These are phyloP conservation scores for Noctilio leporinus DNA, from an alignment of 2,113 vertebrate genomes.

Conservation along the genomic window DNA sequence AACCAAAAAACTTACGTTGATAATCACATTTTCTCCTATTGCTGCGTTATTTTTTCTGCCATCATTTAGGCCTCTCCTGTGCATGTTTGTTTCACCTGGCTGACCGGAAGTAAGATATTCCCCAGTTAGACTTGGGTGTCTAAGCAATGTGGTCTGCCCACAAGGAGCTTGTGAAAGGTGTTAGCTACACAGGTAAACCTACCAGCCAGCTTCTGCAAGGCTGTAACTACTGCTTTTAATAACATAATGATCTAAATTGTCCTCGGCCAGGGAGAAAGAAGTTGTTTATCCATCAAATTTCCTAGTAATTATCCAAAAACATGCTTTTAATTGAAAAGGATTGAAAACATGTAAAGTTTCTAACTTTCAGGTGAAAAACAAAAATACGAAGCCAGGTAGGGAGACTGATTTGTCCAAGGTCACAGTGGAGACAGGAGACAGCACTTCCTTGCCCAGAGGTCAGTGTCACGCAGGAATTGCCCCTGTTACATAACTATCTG, in stretches of 20 bases:
- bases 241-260: fast-evolving
- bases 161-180: fast-evolving
- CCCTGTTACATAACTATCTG: too few relatives aligned
- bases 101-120: not conserved
- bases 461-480: not conserved
- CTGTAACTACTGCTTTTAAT: not conserved
- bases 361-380: not conserved
- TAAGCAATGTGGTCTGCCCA: too few relatives aligned
- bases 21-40: not conserved
- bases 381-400: not conserved
- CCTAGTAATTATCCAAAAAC: not conserved
- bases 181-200: fast-evolving
- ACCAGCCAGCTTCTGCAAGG: not conserved
- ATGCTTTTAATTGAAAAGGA: not conserved
- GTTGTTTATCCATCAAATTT: not conserved
- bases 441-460: not conserved
- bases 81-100: not conserved
- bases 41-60: not conserved
- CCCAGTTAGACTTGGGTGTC: not conserved
- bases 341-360: not conserved
- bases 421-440: not conserved
- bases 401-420: not conserved
- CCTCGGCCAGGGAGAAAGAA: not conserved
- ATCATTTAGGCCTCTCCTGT: not conserved
- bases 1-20: not conserved